phyloP scores from a whole-genome alignment of 2,797 vertebrate genomes.

The Zalophus californianus region DNA sequence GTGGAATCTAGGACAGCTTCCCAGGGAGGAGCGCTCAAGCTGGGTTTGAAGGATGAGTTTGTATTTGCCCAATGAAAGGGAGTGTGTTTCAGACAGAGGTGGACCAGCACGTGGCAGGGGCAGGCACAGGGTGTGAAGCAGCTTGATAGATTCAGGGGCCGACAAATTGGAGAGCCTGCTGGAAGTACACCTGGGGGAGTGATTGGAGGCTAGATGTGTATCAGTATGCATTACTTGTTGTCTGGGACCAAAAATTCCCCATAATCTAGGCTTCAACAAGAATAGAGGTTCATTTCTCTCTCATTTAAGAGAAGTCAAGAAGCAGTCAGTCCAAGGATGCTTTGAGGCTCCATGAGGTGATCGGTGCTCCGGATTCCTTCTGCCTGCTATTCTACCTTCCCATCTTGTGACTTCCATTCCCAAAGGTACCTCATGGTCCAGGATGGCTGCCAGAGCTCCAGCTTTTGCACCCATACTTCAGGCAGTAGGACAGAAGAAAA shows the following conservation, averaged over 20 bases:
- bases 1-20: neutral
- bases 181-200: neutral
- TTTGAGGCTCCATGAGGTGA: neutral
- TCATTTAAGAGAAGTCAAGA: neutral
- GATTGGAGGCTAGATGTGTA: neutral
- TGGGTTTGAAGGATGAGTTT: neutral
- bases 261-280: neutral
- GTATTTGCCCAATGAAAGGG: neutral
- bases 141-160: neutral
- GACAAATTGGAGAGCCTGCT: neutral
- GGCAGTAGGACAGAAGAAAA: neutral
- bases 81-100: neutral
- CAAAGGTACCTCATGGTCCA: neutral
- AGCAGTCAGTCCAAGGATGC: neutral
- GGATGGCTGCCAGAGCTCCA: neutral
- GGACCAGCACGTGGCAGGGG: fast-evolving
- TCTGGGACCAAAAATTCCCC: neutral
- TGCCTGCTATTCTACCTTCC: neutral
- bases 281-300: neutral
- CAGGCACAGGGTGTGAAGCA: neutral
- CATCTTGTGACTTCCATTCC: neutral
- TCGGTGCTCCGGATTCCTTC: neutral
- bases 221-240: neutral
- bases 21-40: neutral
- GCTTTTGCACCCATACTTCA: neutral